Evolutionary conservation across 2,888 invertebrate genomes (phyloP).

Genomic region (Euzophera pinguis): DNA sequence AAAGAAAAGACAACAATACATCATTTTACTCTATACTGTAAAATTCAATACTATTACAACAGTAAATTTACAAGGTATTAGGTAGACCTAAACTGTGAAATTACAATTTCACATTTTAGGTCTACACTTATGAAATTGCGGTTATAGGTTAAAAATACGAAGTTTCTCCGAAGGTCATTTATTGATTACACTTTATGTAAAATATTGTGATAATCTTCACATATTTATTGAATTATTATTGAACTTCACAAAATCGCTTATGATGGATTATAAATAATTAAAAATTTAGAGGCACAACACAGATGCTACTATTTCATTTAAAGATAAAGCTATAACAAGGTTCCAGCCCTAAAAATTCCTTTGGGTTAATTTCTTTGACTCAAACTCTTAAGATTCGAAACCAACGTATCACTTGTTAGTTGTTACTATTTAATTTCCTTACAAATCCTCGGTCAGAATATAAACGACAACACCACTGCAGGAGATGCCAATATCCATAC

Average conservation of each 20-base stretch:
- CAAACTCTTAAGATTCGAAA: not conserved
- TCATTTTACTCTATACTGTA: too few relatives aligned
- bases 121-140: too few relatives aligned
- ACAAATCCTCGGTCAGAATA: too few relatives aligned
- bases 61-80: too few relatives aligned
- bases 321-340: not conserved
- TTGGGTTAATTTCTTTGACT: not conserved
- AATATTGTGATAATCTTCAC: slow-evolving; percentile 19
- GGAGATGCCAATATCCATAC: too few relatives aligned
- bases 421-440: not conserved
- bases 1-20: too few relatives aligned
- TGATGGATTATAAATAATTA: not conserved
- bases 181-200: slow-evolving; percentile 19
- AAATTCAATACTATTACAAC: too few relatives aligned
- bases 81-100: too few relatives aligned
- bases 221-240: slow-evolving; percentile 3
- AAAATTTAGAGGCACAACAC: not conserved
- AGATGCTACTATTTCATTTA: not conserved
- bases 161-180: not conserved
- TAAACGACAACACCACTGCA: too few relatives aligned
- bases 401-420: not conserved
- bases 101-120: too few relatives aligned
- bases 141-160: too few relatives aligned
- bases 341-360: slow-evolving; percentile 7
- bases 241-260: not conserved